phyloP scores from a whole-genome alignment of 2,888 invertebrate species.

The Chrysodeixis includens region DNA sequence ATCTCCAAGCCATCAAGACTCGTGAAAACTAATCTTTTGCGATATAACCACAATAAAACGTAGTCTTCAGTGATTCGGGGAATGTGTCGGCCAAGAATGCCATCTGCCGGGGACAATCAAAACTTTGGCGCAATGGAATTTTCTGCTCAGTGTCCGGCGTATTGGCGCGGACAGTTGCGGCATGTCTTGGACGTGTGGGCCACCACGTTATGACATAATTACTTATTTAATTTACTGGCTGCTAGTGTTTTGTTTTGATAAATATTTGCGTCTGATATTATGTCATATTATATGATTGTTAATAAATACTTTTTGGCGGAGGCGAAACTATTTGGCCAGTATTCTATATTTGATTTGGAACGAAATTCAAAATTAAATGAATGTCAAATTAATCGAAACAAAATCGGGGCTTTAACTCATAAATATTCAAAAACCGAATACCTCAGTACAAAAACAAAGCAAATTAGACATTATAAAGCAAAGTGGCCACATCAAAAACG shows the following conservation, averaged over 20 bases:
- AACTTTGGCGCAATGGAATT: constrained; percentile 86
- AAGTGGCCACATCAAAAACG: constrained; percentile 74
- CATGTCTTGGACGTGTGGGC: constrained; percentile 66
- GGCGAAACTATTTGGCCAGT: neutral
- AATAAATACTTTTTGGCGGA: neutral
- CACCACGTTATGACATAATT: constrained; percentile 48
- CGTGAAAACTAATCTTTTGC: constrained; percentile 20
- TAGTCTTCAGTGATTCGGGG: constrained; percentile 76
- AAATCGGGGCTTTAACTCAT: constrained; percentile 12
- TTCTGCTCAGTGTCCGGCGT: constrained; percentile 85
- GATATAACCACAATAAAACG: constrained; percentile 86
- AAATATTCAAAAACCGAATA: constrained; percentile 35
- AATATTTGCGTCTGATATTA: too few relatives aligned
- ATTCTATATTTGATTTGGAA: neutral
- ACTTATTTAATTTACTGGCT: constrained; percentile 32
- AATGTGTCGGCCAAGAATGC: constrained; percentile 86
- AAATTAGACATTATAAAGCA: constrained; percentile 56
- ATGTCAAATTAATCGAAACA: constrained; percentile 11
- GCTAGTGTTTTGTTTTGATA: constrained; percentile 19
- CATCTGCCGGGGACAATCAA: constrained; percentile 89
- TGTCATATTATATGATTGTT: too few relatives aligned
- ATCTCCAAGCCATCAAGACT: neutral
- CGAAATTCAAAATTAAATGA: neutral
- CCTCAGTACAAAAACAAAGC: constrained; percentile 46
- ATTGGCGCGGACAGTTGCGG: constrained; percentile 76